Evolutionary conservation across 2,888 invertebrate species (phyloP).

Genomic region (Zelleria hepariella): DNA sequence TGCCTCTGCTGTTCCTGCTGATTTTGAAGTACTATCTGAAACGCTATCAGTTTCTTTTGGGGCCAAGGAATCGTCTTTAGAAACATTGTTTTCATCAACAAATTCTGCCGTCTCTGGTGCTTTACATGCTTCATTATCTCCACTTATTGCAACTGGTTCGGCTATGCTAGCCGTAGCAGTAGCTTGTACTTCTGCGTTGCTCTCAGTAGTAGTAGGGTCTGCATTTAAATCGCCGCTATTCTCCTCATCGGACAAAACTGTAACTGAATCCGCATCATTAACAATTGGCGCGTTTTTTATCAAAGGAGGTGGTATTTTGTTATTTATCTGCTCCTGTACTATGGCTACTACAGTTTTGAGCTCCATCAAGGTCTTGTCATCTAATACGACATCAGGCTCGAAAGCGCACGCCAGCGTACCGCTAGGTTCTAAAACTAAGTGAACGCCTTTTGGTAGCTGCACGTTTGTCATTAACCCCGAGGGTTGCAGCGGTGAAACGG

Average conservation of each 20-base stretch:
- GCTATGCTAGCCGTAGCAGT: too few species aligned
- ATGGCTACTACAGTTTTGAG: neutral
- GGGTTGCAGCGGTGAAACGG: neutral
- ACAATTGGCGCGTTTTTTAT: too few species aligned
- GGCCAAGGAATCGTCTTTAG: too few species aligned
- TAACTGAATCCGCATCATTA: too few species aligned
- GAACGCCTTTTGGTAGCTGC: conserved; percentile 28
- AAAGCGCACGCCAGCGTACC: conserved; percentile 18
- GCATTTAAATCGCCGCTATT: neutral
- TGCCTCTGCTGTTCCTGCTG: too few species aligned
- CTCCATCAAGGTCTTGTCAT: neutral
- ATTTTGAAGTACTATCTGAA: too few species aligned
- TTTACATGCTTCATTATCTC: too few species aligned
- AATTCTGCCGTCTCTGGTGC: too few species aligned
- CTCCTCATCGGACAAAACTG: neutral
- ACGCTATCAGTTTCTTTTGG: too few species aligned
- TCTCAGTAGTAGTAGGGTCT: neutral
- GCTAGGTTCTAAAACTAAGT: conserved; percentile 25
- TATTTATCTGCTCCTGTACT: neutral
- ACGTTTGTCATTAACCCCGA: neutral
- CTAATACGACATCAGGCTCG: neutral
- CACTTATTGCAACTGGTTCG: too few species aligned
- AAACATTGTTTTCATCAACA: too few species aligned
- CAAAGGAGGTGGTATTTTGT: neutral
- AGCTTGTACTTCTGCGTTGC: neutral